phyloP scores from a whole-genome alignment of 2,797 vertebrate species.

The Liasis olivaceus region DNA sequence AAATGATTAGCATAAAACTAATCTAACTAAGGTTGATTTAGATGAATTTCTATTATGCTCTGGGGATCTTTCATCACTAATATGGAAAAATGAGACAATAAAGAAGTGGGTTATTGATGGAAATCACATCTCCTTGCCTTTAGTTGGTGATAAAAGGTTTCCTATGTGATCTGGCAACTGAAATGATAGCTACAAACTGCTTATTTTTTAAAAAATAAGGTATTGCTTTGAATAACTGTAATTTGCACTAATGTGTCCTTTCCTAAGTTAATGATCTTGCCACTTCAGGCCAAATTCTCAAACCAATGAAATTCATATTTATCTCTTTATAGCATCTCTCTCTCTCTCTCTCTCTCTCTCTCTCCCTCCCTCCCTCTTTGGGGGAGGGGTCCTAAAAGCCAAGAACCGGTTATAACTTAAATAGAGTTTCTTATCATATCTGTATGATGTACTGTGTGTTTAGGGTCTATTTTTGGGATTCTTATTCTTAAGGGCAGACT shows the following conservation, averaged over 20 bases:
- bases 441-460: neutral
- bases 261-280: neutral
- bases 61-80: conserved; percentile 20
- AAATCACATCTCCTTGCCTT: conserved; percentile 34
- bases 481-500: neutral
- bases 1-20: conserved; percentile 29
- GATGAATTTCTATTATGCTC: conserved; percentile 20
- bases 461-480: neutral
- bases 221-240: conserved; percentile 9
- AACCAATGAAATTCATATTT: neutral
- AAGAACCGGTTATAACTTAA: neutral
- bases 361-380: no score
- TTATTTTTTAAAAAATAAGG: conserved; percentile 30
- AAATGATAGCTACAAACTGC: neutral
- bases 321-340: neutral
- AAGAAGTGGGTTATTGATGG: conserved; percentile 34
- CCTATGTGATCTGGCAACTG: conserved; percentile 27
- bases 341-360: no score
- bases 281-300: neutral
- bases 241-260: neutral
- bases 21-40: conserved; percentile 4
- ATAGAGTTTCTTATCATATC: neutral
- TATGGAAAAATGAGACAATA: conserved; percentile 40
- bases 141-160: conserved; percentile 30
- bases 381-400: neutral